Conservation (phyloP, 2,888 invertebrate genomes). For the Caenorhabditis doughertyi region DNA sequence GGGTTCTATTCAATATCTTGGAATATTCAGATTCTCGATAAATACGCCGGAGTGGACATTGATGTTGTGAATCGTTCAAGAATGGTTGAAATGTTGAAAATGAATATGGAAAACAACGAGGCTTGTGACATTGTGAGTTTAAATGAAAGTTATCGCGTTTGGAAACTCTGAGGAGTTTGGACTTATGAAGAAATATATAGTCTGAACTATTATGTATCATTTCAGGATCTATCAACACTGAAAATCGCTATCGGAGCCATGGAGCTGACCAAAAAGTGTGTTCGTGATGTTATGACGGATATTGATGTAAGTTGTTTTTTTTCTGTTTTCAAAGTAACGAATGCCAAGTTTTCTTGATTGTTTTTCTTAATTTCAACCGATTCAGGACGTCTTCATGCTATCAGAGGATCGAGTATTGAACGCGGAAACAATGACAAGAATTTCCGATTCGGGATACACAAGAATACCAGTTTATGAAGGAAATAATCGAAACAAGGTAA, state of each 20-base stretch:
- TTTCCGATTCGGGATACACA: conserved; percentile 93
- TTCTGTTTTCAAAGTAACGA: neutral
- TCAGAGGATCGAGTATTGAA: conserved; percentile 91
- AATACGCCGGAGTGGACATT: conserved; percentile 58
- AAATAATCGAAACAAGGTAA: conserved; percentile 88
- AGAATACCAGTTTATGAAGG: conserved; percentile 92
- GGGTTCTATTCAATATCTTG: no score
- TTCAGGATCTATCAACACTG: conserved; percentile 76
- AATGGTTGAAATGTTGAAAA: conserved; percentile 91
- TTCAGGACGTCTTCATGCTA: conserved; percentile 97
- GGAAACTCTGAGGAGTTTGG: no score
- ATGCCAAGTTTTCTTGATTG: conserved; percentile 83
- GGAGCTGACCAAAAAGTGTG: conserved; percentile 94
- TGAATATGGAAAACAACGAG: conserved; percentile 85
- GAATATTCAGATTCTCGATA: conserved; percentile 59
- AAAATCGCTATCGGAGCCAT: conserved; percentile 88
- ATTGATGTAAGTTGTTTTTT: conserved; percentile 86
- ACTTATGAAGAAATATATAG: no score
- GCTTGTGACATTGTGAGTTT: conserved; percentile 47
- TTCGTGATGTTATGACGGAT: conserved; percentile 95
- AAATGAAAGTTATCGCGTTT: no score
- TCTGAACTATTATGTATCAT: no score
- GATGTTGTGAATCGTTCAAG: conserved; percentile 49
- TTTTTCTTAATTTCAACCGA: no score
- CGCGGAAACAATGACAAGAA: conserved; percentile 97